These are phyloP conservation scores for Caenorhabditis macrosperma DNA, from an alignment of 2,888 invertebrate species.

Conservation along the genomic window DNA sequence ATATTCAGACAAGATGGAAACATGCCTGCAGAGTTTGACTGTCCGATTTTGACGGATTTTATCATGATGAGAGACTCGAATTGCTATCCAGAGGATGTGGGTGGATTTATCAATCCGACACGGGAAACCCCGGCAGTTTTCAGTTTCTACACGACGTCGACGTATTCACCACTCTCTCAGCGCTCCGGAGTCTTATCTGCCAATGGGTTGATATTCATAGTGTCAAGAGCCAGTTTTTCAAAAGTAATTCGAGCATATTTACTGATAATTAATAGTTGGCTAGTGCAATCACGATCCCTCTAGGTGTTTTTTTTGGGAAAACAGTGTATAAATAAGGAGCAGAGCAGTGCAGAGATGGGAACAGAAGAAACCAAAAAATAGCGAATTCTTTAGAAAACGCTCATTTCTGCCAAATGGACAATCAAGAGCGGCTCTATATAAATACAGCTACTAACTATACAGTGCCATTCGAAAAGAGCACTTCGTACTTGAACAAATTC, in stretches of 20 bases:
- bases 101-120: not conserved
- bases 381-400: constrained; percentile 17
- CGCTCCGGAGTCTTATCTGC: constrained; percentile 33
- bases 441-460: constrained; percentile 38
- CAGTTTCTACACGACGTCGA: constrained; percentile 41
- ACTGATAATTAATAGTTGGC: no score
- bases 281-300: no score
- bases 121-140: no score
- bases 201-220: constrained; percentile 28
- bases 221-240: no score
- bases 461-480: constrained; percentile 29
- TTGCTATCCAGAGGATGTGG: constrained; percentile 20
- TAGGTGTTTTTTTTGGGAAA: no score
- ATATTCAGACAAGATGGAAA: constrained; percentile 8
- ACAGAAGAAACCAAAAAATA: no score
- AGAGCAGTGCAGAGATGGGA: no score
- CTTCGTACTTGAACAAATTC: constrained; percentile 19
- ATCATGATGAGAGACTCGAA: constrained; percentile 10
- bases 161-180: constrained; percentile 38
- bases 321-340: no score
- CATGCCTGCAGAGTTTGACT: not conserved
- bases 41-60: constrained; percentile 31
- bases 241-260: no score
- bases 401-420: constrained; percentile 29
- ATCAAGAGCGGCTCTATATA: constrained; percentile 11